Conservation (phyloP, 2,113 vertebrate species). For the Nipponia nippon region DNA sequence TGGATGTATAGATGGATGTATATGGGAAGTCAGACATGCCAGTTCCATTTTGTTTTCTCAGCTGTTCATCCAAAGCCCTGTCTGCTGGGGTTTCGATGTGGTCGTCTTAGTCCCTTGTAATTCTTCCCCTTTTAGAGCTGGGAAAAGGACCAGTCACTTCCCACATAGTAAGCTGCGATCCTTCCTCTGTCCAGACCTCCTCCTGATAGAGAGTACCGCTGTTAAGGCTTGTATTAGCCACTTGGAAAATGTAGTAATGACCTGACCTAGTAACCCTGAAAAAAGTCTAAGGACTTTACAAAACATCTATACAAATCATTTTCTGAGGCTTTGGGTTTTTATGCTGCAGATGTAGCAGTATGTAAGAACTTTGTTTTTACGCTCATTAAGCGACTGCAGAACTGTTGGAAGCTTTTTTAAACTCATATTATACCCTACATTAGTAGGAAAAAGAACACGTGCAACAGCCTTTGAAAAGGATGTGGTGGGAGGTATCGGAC, state of each 20-base stretch:
- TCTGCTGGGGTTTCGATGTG: not conserved
- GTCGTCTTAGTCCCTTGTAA: not conserved
- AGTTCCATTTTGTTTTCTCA: not conserved
- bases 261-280: not conserved
- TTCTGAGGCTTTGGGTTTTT: not conserved
- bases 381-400: not conserved
- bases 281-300: not conserved
- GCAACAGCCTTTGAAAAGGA: not conserved
- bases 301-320: not conserved
- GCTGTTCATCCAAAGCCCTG: not conserved
- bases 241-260: not conserved
- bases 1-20: not conserved
- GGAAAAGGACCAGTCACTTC: not conserved
- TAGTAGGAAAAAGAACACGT: not conserved
- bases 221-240: not conserved
- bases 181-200: not conserved
- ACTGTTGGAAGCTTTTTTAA: not conserved
- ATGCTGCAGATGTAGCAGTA: not conserved
- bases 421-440: too few species aligned
- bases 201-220: not conserved
- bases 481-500: not conserved
- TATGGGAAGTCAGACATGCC: not conserved
- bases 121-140: not conserved
- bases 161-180: not conserved
- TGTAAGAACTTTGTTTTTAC: not conserved